Base-by-base conservation (phyloP, 2,113 vertebrate genomes). In the Gulo gulo region DNA sequence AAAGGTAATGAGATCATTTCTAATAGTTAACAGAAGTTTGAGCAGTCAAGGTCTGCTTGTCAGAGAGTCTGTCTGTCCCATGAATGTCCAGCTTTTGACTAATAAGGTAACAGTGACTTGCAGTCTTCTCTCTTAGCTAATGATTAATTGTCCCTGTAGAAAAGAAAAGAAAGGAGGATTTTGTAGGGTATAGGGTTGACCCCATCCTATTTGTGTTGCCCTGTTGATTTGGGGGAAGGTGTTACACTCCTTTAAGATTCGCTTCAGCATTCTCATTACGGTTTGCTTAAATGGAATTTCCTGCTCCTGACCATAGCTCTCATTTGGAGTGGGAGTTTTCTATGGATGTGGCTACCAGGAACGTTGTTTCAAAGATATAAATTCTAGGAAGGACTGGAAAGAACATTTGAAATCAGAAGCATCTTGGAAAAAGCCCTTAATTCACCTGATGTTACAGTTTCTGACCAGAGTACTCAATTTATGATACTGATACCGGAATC, bases 1-100 rank as follows among this genome's bases (percentile, higher is more conserved):
- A 50, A 88, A 71, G 88, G 11, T 91, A 50, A 59, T 88, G 91
- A 97, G 83, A 95, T 50, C 39, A 82, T 91, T 95, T 24, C n/a
- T 79, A 88, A 11, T 11, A 96, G 42, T 15, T 26, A 86, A 20
- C 3, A 52, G 21, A 90, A 59, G 8, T 18, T 34, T 45, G 23
- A 45, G 52, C 6, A 59, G 18, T 10, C 7, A 12, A 31, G 3
- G 4, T 18, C 78, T 94, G 45, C 29, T 39, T 23, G 9, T 67
- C 11, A 59, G 20, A 59, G 20, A 2, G 13, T 42, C 7, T 71
- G 31, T 34, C n/a, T 59, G 52, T 16, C 34, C 59, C 4, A 57
- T 12, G 7, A 50, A 79, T 18, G 1, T 1, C 6, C 47, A 52
- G 4, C 2, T 88, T 91, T 61, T 67, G n/a, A 63, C 20, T 21